Base-by-base conservation (phyloP, 2,888 invertebrate genomes). In the Pegoplata infirma region DNA sequence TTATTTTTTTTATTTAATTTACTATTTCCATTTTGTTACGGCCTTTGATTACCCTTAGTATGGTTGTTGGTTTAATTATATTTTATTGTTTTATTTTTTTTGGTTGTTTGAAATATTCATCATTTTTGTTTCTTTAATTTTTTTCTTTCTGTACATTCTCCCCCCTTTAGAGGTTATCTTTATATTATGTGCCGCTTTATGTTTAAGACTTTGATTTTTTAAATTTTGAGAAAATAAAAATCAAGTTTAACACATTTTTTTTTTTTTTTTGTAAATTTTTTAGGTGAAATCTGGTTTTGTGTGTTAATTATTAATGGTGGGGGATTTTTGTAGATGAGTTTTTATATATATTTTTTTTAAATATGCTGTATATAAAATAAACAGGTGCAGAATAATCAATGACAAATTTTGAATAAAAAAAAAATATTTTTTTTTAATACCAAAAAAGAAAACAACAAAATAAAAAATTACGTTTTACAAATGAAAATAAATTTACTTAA, bases 251-350 rank as follows among this genome's bases (percentile, higher is more conserved):
- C 17, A 63, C 36, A 40, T 68, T 73, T 36, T 59, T 16, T 53
- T 23, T 19, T 68, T 73, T 36, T 59, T 16, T 53, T 23, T 19
- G 12, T 46, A 63, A 49, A 61, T 61, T 46, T 76, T 47, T 78
- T 61, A 51, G 61, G 75, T 79, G 71, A 79, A 79, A 79, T 79
- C 79, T 67, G 61, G 79, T 79, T 79, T 79, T 58, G 36, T 71
- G 61, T 75, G 75, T 84, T 83, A 83, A 83, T 81, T 83, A 82
- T 85, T 83, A 82, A 84, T 64, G 75, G 53, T 49, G 55, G 59
- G 66, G 78, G 56, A 71, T 63, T 71, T 71, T 59, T 59, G 28
- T 16, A 16, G 17, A 32, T 46, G 47, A 32, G 14, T 56, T 56
- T 56, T 44, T 58, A 66, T 82, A 69, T 80, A 82, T 78, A 81